phyloP scores from a whole-genome alignment of 2,888 invertebrate genomes.

The Escarpia spicata region DNA sequence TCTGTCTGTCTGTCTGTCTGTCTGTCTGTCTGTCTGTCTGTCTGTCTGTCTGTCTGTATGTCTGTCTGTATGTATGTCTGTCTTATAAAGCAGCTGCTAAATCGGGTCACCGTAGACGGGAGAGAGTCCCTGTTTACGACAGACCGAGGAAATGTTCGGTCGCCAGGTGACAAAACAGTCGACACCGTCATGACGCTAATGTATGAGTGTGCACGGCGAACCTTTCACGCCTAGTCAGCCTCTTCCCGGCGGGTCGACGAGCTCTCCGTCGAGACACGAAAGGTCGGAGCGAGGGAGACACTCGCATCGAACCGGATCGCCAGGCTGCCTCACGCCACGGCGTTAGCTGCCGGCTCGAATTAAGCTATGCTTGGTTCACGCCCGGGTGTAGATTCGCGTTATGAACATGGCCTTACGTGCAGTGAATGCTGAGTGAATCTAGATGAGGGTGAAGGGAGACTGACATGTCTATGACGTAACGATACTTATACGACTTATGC shows the following conservation, averaged over 20 bases:
- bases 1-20: too few species aligned
- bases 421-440: not conserved
- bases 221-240: not conserved
- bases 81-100: not conserved
- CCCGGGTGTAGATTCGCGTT: not conserved
- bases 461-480: not conserved
- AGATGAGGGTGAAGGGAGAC: not conserved
- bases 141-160: not conserved
- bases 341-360: not conserved
- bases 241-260: not conserved
- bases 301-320: not conserved
- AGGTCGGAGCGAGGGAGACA: not conserved
- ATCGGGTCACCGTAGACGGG: not conserved
- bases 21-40: too few species aligned
- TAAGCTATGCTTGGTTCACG: not conserved
- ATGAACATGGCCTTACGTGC: conserved; percentile 1
- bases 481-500: not conserved
- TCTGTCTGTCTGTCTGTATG: too few species aligned
- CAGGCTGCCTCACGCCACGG: not conserved
- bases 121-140: not conserved
- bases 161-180: not conserved
- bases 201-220: not conserved
- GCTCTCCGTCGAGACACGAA: not conserved
- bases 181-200: not conserved
- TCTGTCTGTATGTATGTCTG: not conserved